Base-by-base conservation (phyloP, 2,113 vertebrate species). In the Serilophus lunatus region DNA sequence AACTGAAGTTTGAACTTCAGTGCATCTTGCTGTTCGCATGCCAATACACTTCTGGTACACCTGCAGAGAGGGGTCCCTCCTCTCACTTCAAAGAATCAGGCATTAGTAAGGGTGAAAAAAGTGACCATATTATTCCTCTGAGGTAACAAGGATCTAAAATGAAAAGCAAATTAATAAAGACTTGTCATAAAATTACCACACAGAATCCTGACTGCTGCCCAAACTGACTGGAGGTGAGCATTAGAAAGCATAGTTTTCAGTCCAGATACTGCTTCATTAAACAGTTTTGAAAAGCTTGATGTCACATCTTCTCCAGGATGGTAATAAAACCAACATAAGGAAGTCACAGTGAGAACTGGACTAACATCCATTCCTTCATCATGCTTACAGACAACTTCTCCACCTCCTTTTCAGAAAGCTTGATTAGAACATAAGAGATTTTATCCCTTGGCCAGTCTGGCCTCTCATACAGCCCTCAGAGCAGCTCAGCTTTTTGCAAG, bases 71-170 rank as follows among this genome's bases (percentile, higher is more conserved):
- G 8, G 5, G 14, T 19, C 11, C 9, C 40, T 72, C 12, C 40
- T 72, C 13, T 5, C 7, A 5, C 49, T 61, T 86, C 38, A 60
- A 44, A 69, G 44, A 6, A 23, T 10, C 12, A 42, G 33, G 24
- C 26, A 38, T 17, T 35, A 63, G 11, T 19, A 69, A 14, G 29
- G n/a, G 44, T 36, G 25, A 88, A 88, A 57, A 9, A 54, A 72
- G 25, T 5, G 13, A 61, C 36, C 8, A 61, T 31, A 7, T 9
- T 36, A 28, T 38, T 82, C 10, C n/a, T 76, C 49, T 0, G 0
- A 64, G 14, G 45, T 44, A 85, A 57, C 11, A 86, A 82, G 28
- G 9, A 56, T 38, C 51, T 86, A 65, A 86, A 76, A 10, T 56
- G 45, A 59, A 90, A 79, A 83, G 14, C 5, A 83, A 68, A 68